A percentile compares a stretch with the other conserved stretches of the same genome.
phyloP scores from a whole-genome alignment of 2,888 invertebrate genomes.

The Aporophyla lueneburgensis region DNA sequence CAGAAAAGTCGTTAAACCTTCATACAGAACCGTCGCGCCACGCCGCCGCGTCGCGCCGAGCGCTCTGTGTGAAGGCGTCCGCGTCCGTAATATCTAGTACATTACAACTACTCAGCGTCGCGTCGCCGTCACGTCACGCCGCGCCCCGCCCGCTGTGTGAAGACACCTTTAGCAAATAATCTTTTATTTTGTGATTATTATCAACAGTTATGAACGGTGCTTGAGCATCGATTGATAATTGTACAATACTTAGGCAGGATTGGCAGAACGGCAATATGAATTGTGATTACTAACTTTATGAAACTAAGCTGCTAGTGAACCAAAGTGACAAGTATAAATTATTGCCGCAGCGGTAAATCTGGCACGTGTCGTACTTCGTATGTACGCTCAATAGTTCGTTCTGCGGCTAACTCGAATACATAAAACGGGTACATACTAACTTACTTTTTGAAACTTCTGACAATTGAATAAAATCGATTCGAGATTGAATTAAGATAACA shows the following conservation, averaged over 20 bases:
- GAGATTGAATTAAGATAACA: conserved; percentile 46
- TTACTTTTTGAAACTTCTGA: conserved; percentile 41
- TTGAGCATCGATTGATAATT: neutral
- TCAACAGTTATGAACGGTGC: neutral
- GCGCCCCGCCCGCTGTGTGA: no score
- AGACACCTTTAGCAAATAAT: neutral
- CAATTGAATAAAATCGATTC: conserved; percentile 55
- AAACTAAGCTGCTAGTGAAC: neutral
- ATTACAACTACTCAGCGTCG: no score
- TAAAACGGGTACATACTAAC: conserved; percentile 29
- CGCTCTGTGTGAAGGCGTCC: no score
- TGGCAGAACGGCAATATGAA: neutral
- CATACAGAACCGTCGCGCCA: no score
- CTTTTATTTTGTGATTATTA: neutral
- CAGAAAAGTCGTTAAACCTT: neutral
- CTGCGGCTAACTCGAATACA: conserved; percentile 46
- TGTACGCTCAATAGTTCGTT: conserved; percentile 28
- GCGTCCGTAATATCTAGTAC: no score
- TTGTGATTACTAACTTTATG: neutral
- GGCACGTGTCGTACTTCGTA: conserved; percentile 19
- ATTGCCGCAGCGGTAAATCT: conserved; percentile 40
- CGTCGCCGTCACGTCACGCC: no score
- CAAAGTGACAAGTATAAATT: conserved; percentile 8
- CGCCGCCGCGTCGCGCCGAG: no score
- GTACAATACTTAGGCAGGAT: neutral